Evolutionary conservation across 2,113 vertebrate genomes (phyloP), one percentile per base, ranked within the genome.

Genomic region (Vireo altiloquus): DNA sequence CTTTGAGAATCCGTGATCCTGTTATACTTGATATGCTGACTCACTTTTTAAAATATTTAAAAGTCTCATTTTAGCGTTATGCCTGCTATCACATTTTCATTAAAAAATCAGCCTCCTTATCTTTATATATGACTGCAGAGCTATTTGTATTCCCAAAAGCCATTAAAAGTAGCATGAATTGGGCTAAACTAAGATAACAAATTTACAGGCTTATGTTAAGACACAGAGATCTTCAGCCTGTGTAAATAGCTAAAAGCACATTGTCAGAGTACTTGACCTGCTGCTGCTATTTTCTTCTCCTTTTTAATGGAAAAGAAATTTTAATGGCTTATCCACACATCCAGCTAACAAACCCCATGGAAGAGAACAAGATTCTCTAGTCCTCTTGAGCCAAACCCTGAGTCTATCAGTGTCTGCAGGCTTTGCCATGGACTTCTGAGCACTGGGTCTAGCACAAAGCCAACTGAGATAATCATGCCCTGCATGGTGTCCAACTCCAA

Each of bases 31-130:
- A 83, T 87, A 83, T 44, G 89, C 82, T 93, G 90, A 96, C 76
- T 97, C 89, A 93, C 54, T 93, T 95, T 78, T 59, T 11, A 70
- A 95, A 94, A 91, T 76, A 79, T 59, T 79, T 85, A 63, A 40
- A 91, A 70, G 39, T 77, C 70, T 88, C 71, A 65, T 85, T 94
- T 92, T 87, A 91, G 25, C n/a, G 40, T 80, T 80, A 77, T 27
- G 66, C 15, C 33, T 85, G 33, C 76, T 85, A 88, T 22, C 50
- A 94, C 27, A 77, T 88, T 91, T 87, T 82, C 57, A 89, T 78
- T 64, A 57, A 92, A 89, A 72, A 13, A 22, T 5, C 44, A 78
- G 21, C 25, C 78, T 84, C 57, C 25, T 75, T 82, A 79, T 82
- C 93, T 94, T 91, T 85, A 87, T 54, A 46, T 85, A 79, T 68